Conservation (phyloP, 2,113 vertebrate species). For the Budorcas taxicolor region DNA sequence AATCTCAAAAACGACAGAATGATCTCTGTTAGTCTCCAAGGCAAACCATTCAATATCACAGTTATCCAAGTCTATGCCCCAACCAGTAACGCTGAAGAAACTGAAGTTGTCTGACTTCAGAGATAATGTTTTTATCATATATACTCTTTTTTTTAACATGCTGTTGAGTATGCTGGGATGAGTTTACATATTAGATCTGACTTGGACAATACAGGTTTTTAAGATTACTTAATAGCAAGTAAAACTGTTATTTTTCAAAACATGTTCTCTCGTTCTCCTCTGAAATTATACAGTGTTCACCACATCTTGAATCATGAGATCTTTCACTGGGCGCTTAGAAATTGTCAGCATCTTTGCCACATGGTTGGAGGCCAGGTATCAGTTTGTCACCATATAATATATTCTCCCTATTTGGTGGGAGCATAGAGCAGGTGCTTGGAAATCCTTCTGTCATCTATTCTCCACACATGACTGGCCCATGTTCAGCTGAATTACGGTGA, state of each 20-base stretch:
- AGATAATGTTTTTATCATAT: not conserved
- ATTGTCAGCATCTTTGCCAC: slow-evolving; percentile 61
- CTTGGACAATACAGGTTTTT: not conserved
- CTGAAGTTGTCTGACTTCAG: not conserved
- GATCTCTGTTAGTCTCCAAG: too few relatives aligned
- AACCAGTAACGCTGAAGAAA: too few relatives aligned
- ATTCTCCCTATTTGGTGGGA: slow-evolving; percentile 33
- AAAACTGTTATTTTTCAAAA: not conserved
- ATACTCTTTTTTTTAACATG: not conserved
- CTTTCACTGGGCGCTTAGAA: slow-evolving; percentile 15
- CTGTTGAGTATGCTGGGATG: not conserved
- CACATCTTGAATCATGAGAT: not conserved
- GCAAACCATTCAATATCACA: too few relatives aligned
- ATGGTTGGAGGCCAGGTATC: slow-evolving; percentile 37
- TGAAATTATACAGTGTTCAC: slow-evolving; percentile 21
- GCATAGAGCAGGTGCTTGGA: slow-evolving; percentile 59
- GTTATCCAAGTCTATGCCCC: too few relatives aligned
- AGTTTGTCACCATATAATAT: slow-evolving; percentile 30
- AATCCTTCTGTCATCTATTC: slow-evolving; percentile 47
- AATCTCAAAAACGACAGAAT: too few relatives aligned
- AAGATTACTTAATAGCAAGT: not conserved
- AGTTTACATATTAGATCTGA: not conserved
- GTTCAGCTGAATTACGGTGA: slow-evolving; percentile 56
- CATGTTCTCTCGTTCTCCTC: not conserved
- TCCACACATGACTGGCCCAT: slow-evolving; percentile 57